A percentile compares a stretch with the other conserved stretches of the same genome.
Conservation (phyloP, 1,140 invertebrate species). For the Bombyx mandarina region DNA sequence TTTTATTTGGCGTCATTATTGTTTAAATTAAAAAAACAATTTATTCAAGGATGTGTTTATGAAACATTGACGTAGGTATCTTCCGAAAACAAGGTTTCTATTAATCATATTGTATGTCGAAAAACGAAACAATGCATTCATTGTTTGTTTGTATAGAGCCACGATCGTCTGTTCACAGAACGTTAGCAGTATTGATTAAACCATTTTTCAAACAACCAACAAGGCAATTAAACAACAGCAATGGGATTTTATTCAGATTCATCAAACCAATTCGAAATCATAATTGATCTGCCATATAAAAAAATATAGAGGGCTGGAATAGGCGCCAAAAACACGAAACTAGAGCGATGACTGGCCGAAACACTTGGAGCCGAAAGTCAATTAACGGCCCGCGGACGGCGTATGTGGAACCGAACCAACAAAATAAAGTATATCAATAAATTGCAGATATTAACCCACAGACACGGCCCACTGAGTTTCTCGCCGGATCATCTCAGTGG, state of each 20-base stretch:
- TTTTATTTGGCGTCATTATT: too few species aligned
- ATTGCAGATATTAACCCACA: too few species aligned
- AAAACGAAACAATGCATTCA: too few species aligned
- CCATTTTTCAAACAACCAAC: slow-evolving; percentile 60
- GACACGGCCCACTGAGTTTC: too few species aligned
- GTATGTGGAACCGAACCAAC: slow-evolving; percentile 43
- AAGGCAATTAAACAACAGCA: slow-evolving; percentile 63
- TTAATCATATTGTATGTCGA: too few species aligned
- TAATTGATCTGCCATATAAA: slow-evolving; percentile 68
- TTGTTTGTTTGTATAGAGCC: too few species aligned
- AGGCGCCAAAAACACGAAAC: slow-evolving; percentile 67
- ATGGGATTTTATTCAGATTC: slow-evolving; percentile 67
- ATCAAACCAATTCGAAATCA: slow-evolving; percentile 69
- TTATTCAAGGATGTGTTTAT: too few species aligned
- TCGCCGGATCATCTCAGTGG: too few species aligned
- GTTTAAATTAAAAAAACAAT: too few species aligned
- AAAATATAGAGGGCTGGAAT: slow-evolving; percentile 62
- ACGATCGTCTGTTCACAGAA: slow-evolving; percentile 10
- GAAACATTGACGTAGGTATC: too few species aligned
- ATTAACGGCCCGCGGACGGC: slow-evolving; percentile 43
- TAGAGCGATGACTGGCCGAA: slow-evolving; percentile 65
- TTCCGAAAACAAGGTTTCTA: too few species aligned
- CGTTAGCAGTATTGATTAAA: slow-evolving; percentile 44
- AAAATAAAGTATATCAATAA: slow-evolving; percentile 4
- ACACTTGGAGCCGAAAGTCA: slow-evolving; percentile 59